phyloP scores from a whole-genome alignment of 1,140 invertebrate genomes.

The Pseudomyrmex flavicornis region DNA sequence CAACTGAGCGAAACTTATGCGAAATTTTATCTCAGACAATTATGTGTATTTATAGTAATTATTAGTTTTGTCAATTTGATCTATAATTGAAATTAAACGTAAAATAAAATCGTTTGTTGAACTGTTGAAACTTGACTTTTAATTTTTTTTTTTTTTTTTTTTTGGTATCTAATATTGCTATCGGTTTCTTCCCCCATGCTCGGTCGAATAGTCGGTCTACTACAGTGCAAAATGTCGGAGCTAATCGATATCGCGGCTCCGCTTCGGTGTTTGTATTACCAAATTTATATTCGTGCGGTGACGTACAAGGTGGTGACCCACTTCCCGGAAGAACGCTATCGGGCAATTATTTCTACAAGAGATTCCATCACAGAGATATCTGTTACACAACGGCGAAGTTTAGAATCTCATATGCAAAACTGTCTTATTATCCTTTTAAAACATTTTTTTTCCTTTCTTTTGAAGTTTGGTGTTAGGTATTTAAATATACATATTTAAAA shows the following conservation, averaged over 20 bases:
- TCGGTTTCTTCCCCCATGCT: neutral
- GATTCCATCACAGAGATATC: neutral
- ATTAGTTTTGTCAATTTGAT: neutral
- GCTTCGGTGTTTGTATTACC: slow-evolving; percentile 60
- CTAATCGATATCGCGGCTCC: slow-evolving; percentile 55
- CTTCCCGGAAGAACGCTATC: slow-evolving; percentile 51
- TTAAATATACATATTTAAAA: too few species aligned
- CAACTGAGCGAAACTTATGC: too few species aligned
- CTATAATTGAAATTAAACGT: neutral
- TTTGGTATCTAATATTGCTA: slow-evolving; percentile 12
- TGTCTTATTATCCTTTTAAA: neutral
- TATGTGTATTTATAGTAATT: too few species aligned
- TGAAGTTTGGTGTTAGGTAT: too few species aligned
- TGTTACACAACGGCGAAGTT: neutral
- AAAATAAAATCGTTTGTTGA: neutral
- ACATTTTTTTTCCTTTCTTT: too few species aligned
- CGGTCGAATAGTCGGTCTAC: slow-evolving; percentile 6
- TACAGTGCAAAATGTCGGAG: slow-evolving; percentile 9
- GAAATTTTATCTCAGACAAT: too few species aligned
- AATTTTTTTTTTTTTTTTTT: neutral
- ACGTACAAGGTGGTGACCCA: slow-evolving; percentile 58
- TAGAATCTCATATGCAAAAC: slow-evolving; percentile 1
- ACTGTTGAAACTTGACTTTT: neutral
- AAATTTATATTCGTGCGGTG: slow-evolving; percentile 51
- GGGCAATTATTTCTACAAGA: slow-evolving; percentile 26